Conservation (phyloP, 2,797 vertebrate genomes). For the Sandelia bainsii region DNA sequence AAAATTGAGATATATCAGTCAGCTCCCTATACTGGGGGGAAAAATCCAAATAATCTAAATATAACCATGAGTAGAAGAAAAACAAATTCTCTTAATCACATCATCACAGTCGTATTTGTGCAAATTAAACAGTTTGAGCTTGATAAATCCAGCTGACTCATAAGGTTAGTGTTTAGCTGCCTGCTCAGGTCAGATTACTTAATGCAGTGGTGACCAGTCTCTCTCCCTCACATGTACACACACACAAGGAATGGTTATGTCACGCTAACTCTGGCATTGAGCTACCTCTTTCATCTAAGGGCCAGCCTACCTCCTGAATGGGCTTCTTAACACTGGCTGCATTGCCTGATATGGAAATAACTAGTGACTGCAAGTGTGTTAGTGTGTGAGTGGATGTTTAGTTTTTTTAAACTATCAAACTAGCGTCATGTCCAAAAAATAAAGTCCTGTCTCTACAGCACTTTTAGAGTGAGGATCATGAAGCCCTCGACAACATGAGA, state of each 20-base stretch:
- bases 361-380: conserved; percentile 41
- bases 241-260: conserved; percentile 47
- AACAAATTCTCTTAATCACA: not conserved
- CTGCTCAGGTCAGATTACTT: conserved; percentile 54
- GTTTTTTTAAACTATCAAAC: conserved; percentile 37
- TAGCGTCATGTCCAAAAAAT: not conserved
- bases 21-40: not conserved
- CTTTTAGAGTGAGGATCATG: not conserved
- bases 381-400: conserved; percentile 4
- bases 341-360: conserved; percentile 74
- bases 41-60: not conserved
- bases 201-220: conserved; percentile 42
- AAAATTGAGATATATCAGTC: not conserved
- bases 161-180: conserved; percentile 35
- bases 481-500: conserved; percentile 11
- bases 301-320: conserved; percentile 55
- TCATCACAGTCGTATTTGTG: not conserved
- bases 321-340: conserved; percentile 41
- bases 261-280: conserved; percentile 62
- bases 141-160: conserved; percentile 41
- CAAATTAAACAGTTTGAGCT: conserved; percentile 23
- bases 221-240: conserved; percentile 20
- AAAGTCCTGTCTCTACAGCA: conserved; percentile 1
- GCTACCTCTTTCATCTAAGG: conserved; percentile 50
- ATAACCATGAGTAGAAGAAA: not conserved